Base-by-base conservation (phyloP, 2,888 invertebrate genomes). In the Stenolophus ochropezus region DNA sequence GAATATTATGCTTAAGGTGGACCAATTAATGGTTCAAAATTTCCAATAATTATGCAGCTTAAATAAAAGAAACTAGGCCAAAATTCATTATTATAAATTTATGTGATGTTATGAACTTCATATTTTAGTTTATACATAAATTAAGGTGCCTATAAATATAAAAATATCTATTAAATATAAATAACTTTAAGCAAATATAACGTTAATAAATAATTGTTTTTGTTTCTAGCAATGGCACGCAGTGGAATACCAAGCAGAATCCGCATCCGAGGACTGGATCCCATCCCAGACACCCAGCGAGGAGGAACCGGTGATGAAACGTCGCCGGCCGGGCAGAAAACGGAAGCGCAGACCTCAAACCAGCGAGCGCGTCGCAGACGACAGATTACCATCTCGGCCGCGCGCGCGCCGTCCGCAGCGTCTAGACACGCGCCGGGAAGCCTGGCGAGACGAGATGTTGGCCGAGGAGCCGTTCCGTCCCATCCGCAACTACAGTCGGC, bases 341-440 rank as follows among this genome's bases (percentile, higher is more conserved):
- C 90, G 93, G 81, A 93, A 93, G 88, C 90, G 93, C 81, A 90
- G 92, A 61, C 93, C 93, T n/a, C 90, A 90, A 78, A 84, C 86
- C 23, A 83, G 84, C 16, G 88, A 88, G 33, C 83, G 86, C 5
- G 84, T 85, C 49, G 81, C 74, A 14, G 82, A 82, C 18, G 25
- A 82, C 51, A 16, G 16, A 8, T 86, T 88, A 88, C 84, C 89
- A 89, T 88, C 89, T 85, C 90, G 89, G 83, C 87, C 88, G 76
- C 89, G 89, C 21, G 83, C 86, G 42, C 78, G 85, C 82, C 82
- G 86, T n/a, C 87, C 88, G 4, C 86, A 87, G 75, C 83, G 87
- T 33, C 84, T 88, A 56, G 85, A 87, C 69, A 85, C 86, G 84
- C 82, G 84, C 5, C 82, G 84, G 42, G 86, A 86, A 71, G 78